Evolutionary conservation across 2,888 invertebrate species (phyloP), one percentile per base, ranked within the genome.

Genomic region (Iselma pallidipennis): DNA sequence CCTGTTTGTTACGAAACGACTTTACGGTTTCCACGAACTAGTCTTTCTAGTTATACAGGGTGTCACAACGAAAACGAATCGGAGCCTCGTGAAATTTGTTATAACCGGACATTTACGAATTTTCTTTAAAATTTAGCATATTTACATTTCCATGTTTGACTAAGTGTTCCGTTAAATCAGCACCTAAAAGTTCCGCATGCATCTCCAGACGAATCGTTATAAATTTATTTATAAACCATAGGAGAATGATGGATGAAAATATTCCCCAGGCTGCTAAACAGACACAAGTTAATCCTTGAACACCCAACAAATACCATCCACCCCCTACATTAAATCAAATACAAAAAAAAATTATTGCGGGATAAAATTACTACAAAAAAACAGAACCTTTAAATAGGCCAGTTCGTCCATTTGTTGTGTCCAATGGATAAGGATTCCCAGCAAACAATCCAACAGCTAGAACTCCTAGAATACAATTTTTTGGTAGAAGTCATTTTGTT

Each of bases 381-480:
- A 26, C 4, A 7, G n/a, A 50, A 88, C 90, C 91, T 84, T 91
- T 91, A 63, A 91, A 87, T 1, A 92, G 76, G 12, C 92, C 93
- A 21, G 85, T 87, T 71, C 91, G 85, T 10, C 92, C 92, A 57
- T 85, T 87, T 0, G 95, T 96, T 0, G 95, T 92, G 48, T 88
- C 86, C 78, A 95, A 84, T 0, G 95, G 92, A 57, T 87, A 82
- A 0, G 96, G 95, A 78, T 93, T 88, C 59, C 94, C 91, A 9
- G 95, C 95, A 76, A 96, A 96, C 0, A 96, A 82, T 0, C 96
- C 96, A 1, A 96, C 94, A 0, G 95, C 92, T 14, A 95, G 61
- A 19, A 95, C 89, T 9, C 96, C 94, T 94, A 85, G 80, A 19
- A 42, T n/a, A n/a, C n/a, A n/a, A n/a, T n/a, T n/a, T n/a, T n/a